Evolutionary conservation across 2,888 invertebrate species (phyloP).

Genomic region (Lamellibrachia columna): DNA sequence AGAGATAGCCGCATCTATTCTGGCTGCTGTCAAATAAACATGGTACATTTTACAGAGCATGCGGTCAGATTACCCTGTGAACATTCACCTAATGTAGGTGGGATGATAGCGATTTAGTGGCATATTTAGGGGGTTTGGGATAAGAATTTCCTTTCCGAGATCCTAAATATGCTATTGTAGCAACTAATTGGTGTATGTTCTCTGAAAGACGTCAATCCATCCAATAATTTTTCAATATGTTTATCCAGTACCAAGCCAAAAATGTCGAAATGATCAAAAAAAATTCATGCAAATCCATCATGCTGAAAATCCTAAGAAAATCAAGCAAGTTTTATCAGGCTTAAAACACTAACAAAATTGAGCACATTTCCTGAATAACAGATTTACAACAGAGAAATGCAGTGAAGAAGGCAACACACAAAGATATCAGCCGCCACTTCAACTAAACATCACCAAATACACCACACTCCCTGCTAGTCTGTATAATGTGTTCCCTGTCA

Average conservation of each 20-base stretch:
- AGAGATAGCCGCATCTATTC: background rate
- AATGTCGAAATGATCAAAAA: background rate
- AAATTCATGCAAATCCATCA: background rate
- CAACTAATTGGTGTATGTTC: background rate
- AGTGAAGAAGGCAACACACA: background rate
- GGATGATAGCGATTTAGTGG: background rate
- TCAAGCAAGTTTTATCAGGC: background rate
- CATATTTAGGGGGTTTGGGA: too few species aligned
- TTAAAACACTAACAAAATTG: background rate
- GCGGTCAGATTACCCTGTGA: background rate
- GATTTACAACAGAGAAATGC: background rate
- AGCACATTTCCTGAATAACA: background rate
- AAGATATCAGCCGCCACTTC: background rate
- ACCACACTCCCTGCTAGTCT: background rate
- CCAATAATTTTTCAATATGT: background rate
- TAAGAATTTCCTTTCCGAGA: too few species aligned
- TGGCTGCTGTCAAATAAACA: background rate
- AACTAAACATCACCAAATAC: slow-evolving; percentile 3
- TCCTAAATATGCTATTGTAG: too few species aligned
- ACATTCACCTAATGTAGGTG: background rate
- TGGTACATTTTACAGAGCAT: background rate
- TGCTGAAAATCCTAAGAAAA: background rate
- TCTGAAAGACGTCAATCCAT: background rate
- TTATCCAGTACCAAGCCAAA: background rate
- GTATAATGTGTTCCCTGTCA: background rate